These are phyloP conservation scores for Maniola jurtina DNA, from an alignment of 1,140 invertebrate species.

Conservation along the genomic window DNA sequence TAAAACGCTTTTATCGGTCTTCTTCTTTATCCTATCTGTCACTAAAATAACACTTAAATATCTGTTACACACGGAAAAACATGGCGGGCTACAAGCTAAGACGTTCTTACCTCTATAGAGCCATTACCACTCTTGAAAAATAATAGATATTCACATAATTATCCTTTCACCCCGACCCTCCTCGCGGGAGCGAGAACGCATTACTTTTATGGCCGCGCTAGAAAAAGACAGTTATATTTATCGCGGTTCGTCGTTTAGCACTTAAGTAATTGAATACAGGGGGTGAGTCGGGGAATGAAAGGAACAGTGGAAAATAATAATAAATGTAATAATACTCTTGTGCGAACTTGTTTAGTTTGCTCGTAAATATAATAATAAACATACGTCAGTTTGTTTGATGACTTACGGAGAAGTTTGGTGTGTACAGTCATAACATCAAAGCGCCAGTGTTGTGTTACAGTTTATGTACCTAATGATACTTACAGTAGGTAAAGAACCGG, in stretches of 20 bases:
- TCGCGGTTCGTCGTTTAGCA: slow-evolving; percentile 53
- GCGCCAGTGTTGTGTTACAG: background rate
- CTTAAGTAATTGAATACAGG: slow-evolving; percentile 76
- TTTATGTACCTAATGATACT: no score
- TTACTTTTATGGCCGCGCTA: slow-evolving; percentile 14
- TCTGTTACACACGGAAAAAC: slow-evolving; percentile 36
- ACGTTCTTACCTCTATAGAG: slow-evolving; percentile 60
- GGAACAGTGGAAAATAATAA: slow-evolving; percentile 66
- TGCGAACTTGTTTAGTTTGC: slow-evolving; percentile 44
- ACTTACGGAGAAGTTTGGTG: slow-evolving; percentile 8
- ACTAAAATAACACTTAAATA: background rate
- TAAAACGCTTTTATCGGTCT: background rate
- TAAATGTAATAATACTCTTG: slow-evolving; percentile 61
- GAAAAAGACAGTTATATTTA: slow-evolving; percentile 47
- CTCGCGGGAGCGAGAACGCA: slow-evolving; percentile 36
- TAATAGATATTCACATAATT: slow-evolving; percentile 74
- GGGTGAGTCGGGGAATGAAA: slow-evolving; percentile 58
- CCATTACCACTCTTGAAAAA: slow-evolving; percentile 66
- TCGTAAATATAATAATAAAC: slow-evolving; percentile 66
- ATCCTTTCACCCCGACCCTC: slow-evolving; percentile 57
- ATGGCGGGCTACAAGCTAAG: slow-evolving; percentile 55
- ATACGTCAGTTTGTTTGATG: slow-evolving; percentile 45
- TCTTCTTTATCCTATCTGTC: background rate
- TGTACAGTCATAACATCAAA: background rate
- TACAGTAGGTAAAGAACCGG: no score